Base-by-base conservation (phyloP, 2,113 vertebrate genomes). In the Phyllostomus discolor region DNA sequence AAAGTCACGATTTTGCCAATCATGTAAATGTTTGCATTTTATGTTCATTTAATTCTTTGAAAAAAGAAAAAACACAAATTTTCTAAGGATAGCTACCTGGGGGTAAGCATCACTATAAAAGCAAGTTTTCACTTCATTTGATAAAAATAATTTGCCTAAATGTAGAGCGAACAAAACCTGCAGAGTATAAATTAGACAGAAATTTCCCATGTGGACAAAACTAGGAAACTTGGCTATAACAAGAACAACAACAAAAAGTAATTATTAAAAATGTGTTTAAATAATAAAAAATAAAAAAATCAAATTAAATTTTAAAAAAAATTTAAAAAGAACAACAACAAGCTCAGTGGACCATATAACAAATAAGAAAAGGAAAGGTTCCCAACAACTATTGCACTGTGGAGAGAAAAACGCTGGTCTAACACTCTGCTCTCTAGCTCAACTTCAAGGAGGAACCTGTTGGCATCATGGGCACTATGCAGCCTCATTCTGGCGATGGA, bases 41-140 rank as follows among this genome's bases (percentile, higher is more conserved):
- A 72, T 86, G 15, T 86, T 88, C 79, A 67, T 78, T 91, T 87
- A 75, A 69, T 80, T 95, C 35, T 91, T 90, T 85, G n/a, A 80
- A 59, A 78, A 33, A 80, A 54, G 33, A 6, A 20, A 52, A 86
- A 72, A 11, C 7, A 4, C 26, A 54, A 35, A 4, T 73, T 48
- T 90, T 79, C 76, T 76, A 90, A 84, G 10, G 46, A 41, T 54
- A 78, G 82, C 31, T 80, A 33, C 43, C 35, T 48, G 10, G 11
- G 38, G n/a, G 24, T 73, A 80, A 90, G 26, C 64, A 15, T 69
- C 75, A 72, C 16, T 88, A 79, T 9, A 64, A 64, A 64, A 88
- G 26, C 8, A 80, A 22, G 20, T 54, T 79, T 90, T 83, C 7
- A 28, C 20, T 72, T 35, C 52, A 62, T 70, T 86, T 91, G 38